Conservation (phyloP, 37 sponge, comb jelly and placozoan genomes). For the Ianthella basta region DNA sequence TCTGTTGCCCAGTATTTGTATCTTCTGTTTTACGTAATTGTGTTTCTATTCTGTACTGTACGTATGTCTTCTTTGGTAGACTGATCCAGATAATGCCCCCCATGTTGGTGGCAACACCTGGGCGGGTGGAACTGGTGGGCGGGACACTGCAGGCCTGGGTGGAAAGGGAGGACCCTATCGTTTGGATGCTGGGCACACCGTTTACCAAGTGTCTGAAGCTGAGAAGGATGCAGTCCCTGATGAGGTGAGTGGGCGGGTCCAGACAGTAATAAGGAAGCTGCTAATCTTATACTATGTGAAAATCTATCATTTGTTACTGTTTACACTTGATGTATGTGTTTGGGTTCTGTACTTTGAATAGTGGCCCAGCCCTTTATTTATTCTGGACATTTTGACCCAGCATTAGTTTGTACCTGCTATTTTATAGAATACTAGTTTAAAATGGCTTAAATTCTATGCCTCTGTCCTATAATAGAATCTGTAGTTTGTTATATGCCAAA, state of each 20-base stretch:
- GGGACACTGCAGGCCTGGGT: constrained; percentile 93
- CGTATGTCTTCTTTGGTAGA: constrained; percentile 39
- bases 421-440: no score
- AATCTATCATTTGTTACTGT: no score
- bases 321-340: no score
- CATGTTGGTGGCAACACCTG: constrained; percentile 97
- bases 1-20: neutral
- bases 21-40: constrained; percentile 9
- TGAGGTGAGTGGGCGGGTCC: constrained; percentile 69
- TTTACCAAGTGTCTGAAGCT: constrained; percentile 85
- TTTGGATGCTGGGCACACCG: constrained; percentile 91
- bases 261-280: no score
- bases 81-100: constrained; percentile 82
- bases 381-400: no score
- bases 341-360: no score
- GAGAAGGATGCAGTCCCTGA: constrained; percentile 88
- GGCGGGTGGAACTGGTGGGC: constrained; percentile 96
- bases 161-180: constrained; percentile 95
- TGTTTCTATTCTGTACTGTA: neutral
- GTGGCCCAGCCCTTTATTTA: no score
- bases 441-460: no score
- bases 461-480: no score
- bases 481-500: no score
- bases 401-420: no score
- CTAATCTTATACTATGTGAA: no score